Percentiles rank a stretch among this genome's conserved stretches.
These are phyloP conservation scores for Coboldia fuscipes DNA, from an alignment of 1,140 invertebrate genomes.

Conservation along the genomic window DNA sequence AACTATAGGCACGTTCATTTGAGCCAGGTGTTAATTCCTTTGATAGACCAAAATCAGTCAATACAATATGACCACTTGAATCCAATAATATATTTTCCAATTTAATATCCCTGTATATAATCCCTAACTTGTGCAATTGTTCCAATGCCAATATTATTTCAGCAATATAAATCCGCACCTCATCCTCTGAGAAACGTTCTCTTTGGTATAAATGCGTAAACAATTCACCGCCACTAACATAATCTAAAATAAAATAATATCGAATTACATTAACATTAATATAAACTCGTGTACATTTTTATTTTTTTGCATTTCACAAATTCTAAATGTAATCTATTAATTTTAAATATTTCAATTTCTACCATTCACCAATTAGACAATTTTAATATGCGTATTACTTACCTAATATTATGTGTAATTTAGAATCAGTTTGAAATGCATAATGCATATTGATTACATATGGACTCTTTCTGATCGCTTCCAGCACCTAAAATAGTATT, in stretches of 20 bases:
- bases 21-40: constrained; percentile 41
- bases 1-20: constrained; percentile 65
- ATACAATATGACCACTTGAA: constrained; percentile 67
- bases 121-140: constrained; percentile 71
- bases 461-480: constrained; percentile 69
- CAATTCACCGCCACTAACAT: constrained; percentile 78
- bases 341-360: not conserved
- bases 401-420: constrained; percentile 83
- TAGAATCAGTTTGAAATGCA: constrained; percentile 83
- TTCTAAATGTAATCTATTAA: not conserved
- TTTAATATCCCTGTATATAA: constrained; percentile 93
- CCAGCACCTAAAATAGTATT: constrained; percentile 40
- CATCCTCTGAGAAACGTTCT: constrained; percentile 63
- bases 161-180: constrained; percentile 74
- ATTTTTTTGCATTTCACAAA: not conserved
- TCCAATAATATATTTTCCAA: constrained; percentile 82
- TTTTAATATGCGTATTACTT: constrained; percentile 18
- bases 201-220: constrained; percentile 81
- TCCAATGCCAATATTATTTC: constrained; percentile 82
- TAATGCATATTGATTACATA: constrained; percentile 86
- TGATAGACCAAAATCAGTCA: constrained; percentile 82
- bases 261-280: not conserved
- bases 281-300: not conserved
- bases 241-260: constrained; percentile 41
- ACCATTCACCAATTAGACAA: constrained; percentile 10